Evolutionary conservation across 2,113 vertebrate species (phyloP), one percentile per base, ranked within the genome.

Genomic region (Pithys albifrons): DNA sequence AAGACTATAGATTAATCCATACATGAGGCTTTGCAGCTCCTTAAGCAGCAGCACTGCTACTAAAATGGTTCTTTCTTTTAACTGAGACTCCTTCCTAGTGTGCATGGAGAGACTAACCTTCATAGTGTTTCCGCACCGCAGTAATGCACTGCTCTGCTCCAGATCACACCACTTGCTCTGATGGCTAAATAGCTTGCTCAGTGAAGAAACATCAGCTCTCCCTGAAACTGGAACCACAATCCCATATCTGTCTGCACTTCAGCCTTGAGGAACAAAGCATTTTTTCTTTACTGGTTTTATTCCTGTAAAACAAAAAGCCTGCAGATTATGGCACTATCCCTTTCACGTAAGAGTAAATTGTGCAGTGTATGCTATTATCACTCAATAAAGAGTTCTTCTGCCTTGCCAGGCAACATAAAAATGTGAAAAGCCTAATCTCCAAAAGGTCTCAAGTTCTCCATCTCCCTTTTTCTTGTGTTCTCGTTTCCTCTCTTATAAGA

Each of bases 281-380:
- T 94, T 96, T 93, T 96, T 91, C 79, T 92, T 83, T 86, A 41
- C 54, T 78, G 76, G 79, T 96, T 96, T 96, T 89, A 93, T 54
- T 96, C 96, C 81, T 85, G 91, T 61, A 85, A 91, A 94, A 96
- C 2, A 24, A 97, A 97, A 97, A 84, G 48, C 59, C 80, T 83
- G 72, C 39, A 39, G 78, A 95, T 93, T 86, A 58, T 57, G 79
- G 46, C 46, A 55, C 57, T 92, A 64, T 51, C 81, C 55, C 74
- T 29, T 45, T 75, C 73, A 65, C 0, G 0, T 45, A 85, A 2
- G 45, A 43, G 65, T 88, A 91, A 96, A 66, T 58, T 49, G 57
- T 67, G 73, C 83, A 85, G 73, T 25, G 31, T 37, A 51, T 58
- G 52, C 76, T 91, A 73, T 83, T 88, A 70, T 88, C 74, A 90